These are phyloP conservation scores for Tichodroma muraria DNA, from an alignment of 2,113 vertebrate genomes.

Conservation along the genomic window DNA sequence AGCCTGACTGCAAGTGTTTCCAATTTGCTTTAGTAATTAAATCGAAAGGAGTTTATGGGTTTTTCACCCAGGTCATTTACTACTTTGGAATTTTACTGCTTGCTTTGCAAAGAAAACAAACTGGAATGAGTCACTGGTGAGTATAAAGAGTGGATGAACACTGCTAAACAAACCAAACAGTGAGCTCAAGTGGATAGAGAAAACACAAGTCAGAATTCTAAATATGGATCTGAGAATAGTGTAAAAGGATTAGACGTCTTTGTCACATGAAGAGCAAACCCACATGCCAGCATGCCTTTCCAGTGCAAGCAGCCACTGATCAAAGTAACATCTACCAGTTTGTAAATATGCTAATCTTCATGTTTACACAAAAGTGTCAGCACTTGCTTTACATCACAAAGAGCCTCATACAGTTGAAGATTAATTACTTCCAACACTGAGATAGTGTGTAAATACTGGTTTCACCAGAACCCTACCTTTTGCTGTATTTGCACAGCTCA, in stretches of 20 bases:
- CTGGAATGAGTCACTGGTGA: constrained; percentile 48
- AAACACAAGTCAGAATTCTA: constrained; percentile 69
- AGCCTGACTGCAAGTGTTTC: constrained; percentile 84
- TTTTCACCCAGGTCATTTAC: constrained; percentile 85
- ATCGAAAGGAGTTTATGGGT: constrained; percentile 82
- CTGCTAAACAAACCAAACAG: constrained; percentile 65
- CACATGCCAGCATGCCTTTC: constrained; percentile 61
- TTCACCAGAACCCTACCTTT: constrained; percentile 39
- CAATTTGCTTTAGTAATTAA: constrained; percentile 94
- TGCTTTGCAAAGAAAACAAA: constrained; percentile 76
- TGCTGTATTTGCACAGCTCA: constrained; percentile 46
- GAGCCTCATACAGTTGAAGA: constrained; percentile 65
- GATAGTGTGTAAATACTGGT: constrained; percentile 64
- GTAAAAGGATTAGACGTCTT: constrained; percentile 73
- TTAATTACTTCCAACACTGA: constrained; percentile 74
- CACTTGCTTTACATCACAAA: constrained; percentile 71
- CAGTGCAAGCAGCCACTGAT: constrained; percentile 69
- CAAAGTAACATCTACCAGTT: constrained; percentile 72
- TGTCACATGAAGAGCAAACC: constrained; percentile 66
- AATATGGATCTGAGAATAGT: constrained; percentile 75
- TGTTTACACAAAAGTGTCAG: constrained; percentile 81
- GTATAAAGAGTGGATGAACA: constrained; percentile 53
- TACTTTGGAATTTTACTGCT: constrained; percentile 76
- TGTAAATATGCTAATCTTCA: constrained; percentile 78
- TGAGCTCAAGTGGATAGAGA: constrained; percentile 65